A percentile compares a stretch with the other conserved stretches of the same genome.
Evolutionary conservation across 2,797 vertebrate species (phyloP).

Genomic region (Babyrousa celebensis): DNA sequence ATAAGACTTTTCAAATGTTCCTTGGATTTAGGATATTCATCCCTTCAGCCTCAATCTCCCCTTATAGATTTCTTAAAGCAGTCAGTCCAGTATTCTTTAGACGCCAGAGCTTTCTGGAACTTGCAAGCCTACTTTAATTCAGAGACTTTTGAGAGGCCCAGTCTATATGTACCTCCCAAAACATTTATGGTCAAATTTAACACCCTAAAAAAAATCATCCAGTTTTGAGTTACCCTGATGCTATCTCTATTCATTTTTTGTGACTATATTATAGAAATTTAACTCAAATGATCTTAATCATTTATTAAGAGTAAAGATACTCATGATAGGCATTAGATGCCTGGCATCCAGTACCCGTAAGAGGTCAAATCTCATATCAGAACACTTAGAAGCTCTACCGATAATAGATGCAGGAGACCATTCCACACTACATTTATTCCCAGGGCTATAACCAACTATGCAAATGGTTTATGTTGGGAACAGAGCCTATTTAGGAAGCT

Average conservation of each 20-base stretch:
- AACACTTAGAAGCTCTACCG: background rate
- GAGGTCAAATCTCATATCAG: background rate
- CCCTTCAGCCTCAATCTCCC: background rate
- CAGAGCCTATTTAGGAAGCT: background rate
- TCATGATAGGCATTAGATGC: background rate
- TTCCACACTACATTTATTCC: background rate
- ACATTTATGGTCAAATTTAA: no score
- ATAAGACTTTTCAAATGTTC: background rate
- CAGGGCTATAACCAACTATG: background rate
- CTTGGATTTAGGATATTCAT: constrained; percentile 9
- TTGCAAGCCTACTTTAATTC: background rate
- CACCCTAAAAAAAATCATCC: background rate
- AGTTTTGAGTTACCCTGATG: background rate
- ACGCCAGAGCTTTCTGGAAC: background rate
- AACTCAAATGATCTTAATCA: constrained; percentile 12
- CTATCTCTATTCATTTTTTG: background rate
- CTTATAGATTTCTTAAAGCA: background rate
- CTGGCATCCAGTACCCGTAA: background rate
- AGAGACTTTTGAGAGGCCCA: background rate
- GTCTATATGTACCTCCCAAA: background rate
- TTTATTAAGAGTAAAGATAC: background rate
- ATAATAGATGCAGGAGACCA: background rate
- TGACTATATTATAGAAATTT: background rate
- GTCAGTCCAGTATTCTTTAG: background rate
- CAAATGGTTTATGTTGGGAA: background rate